phyloP scores from a whole-genome alignment of 1,140 invertebrate genomes.

The Metopolophium dirhodum region DNA sequence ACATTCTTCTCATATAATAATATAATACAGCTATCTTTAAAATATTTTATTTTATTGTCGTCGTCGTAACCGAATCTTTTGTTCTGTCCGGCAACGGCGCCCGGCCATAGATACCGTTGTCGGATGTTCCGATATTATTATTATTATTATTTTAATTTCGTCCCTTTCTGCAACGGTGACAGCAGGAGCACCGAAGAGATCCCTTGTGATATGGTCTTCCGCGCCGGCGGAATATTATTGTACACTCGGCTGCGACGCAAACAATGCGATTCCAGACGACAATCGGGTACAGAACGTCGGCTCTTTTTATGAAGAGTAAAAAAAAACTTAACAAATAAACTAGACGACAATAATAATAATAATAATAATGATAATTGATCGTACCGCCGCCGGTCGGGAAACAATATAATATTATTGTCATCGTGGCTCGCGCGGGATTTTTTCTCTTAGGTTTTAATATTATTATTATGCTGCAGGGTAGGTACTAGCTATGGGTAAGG shows the following conservation, averaged over 20 bases:
- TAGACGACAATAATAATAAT: constrained; percentile 4
- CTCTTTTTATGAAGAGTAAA: background rate
- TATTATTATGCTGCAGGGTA: background rate
- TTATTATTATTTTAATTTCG: background rate
- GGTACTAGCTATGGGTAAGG: background rate
- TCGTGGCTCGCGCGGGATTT: background rate
- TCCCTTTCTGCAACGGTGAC: background rate
- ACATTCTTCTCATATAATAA: background rate
- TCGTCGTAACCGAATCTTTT: background rate
- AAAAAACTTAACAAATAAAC: background rate
- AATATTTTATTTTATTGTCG: background rate
- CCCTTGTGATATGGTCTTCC: background rate
- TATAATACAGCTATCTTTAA: background rate
- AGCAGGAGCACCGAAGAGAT: background rate
- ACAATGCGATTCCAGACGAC: background rate
- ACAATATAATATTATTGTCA: background rate
- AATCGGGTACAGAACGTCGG: constrained; percentile 1
- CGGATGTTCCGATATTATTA: constrained; percentile 22
- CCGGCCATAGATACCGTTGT: constrained; percentile 1
- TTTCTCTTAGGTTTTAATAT: background rate
- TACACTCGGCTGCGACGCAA: background rate
- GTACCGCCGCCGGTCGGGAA: background rate
- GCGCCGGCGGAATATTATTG: constrained; percentile 3
- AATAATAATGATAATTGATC: background rate
- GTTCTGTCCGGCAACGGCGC: background rate